Evolutionary conservation across 37 sponge, comb jelly and placozoan species (phyloP), one percentile per base, ranked within the genome.

Genomic region (Diacarnus erythraeanus): DNA sequence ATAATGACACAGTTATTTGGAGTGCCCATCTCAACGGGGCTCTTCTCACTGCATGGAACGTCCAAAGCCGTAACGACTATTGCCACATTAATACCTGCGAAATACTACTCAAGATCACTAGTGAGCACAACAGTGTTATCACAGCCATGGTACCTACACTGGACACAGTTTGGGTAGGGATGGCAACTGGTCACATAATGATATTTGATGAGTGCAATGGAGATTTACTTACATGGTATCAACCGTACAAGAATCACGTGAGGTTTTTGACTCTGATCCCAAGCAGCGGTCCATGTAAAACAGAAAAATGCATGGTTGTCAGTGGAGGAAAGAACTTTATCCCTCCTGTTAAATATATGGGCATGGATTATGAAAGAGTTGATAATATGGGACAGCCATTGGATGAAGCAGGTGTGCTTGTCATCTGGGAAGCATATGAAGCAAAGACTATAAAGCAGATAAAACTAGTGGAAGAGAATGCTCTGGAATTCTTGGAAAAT

Each of bases 111-210:
- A 37, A 57, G 1, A 15, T 77, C 20, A 25, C 38, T 5, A 36
- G 38, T 35, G 27, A 59, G 18, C 51, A 47, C 12, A 84, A 87
- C 38, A 25, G 33, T 21, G 67, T 74, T 43, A 90, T 94, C 36
- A 90, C 84, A 29, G 79, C 78, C 42, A 80, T 91, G 73, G 69
- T 80, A 30, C 59, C 80, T 1, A 88, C 82, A 36, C 66, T 91
- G 60, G 94, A 94, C 60, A 87, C 85, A 0, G 74, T 94, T 10
- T 94, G 91, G 91, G 71, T 92, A 30, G 94, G 90, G 0, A 83
- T 87, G 88, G 81, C 87, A 23, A 78, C 72, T 38, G 94, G 94
- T 9, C 88, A 77, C 74, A 87, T 94, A 21, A 17, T 90, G 72
- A 77, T 94, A 3, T 72, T 92, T 63, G 59, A 71, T 42, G 73